Evolutionary conservation across 2,888 invertebrate species (phyloP), one percentile per base, ranked within the genome.

Genomic region (Carcina quercana): DNA sequence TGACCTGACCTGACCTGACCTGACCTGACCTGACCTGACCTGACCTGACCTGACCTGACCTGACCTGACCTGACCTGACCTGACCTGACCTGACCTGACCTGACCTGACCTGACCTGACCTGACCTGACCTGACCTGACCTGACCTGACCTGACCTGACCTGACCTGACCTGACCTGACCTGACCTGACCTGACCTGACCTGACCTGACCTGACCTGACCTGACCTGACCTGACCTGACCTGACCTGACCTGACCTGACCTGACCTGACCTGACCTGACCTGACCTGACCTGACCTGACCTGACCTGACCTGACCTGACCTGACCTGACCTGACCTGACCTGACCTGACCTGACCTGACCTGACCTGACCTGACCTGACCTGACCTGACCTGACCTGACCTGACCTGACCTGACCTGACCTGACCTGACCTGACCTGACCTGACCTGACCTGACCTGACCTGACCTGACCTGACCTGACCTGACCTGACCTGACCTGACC

Each of bases 1-100:
- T 17, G 17, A 34, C 32, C 34, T 32, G 22, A 28, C 21, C 28
- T 28, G 22, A 28, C 32, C 36, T 32, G 32, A 32, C 24, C 36
- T 25, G 32, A 32, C 32, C 35, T 30, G 31, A 35, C 30, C 35
- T 31, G 30, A 35, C 27, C 35, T 24, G 28, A 35, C 30, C 35
- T 28, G 28, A 34, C 27, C 35, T 28, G 27, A 30, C 24, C 35
- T 28, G 31, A 35, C 31, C 35, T 31, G 31, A 35, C 31, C 35
- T 31, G 30, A 35, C 28, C 35, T 28, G 31, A 35, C 31, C 35
- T 31, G 31, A 35, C 31, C 35, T 17, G 17, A 17, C 5, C 17
- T 5, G 7, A 17, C 17, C 17, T 17, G 7, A 17, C 17, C 17
- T 17, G 17, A 17, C 5, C 17, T 5, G 7, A 17, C 17, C 17